phyloP scores from a whole-genome alignment of 2,797 vertebrate genomes.

The Valencia hispanica region DNA sequence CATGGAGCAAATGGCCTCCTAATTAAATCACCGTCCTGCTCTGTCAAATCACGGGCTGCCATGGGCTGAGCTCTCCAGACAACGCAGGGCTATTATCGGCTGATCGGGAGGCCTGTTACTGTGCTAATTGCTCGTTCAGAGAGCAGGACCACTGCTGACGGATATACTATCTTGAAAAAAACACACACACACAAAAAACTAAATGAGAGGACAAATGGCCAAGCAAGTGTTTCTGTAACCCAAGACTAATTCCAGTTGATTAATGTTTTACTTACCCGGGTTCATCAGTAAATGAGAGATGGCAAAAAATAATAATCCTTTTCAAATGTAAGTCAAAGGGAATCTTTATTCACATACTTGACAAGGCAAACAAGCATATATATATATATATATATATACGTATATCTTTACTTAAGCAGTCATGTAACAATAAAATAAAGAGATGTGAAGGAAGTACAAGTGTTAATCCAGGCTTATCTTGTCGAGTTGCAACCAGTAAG shows the following conservation, averaged over 20 bases:
- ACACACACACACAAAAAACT: constrained; percentile 14
- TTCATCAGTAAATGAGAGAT: constrained; percentile 4
- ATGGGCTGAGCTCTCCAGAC: constrained; percentile 84
- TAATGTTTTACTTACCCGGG: constrained; percentile 38
- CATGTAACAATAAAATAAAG: constrained; percentile 7
- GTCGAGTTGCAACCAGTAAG: not conserved
- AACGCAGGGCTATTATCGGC: constrained; percentile 87
- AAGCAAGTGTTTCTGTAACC: not conserved
- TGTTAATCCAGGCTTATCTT: not conserved
- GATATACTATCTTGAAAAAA: constrained; percentile 63
- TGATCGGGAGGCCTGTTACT: constrained; percentile 87
- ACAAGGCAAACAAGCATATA: constrained; percentile 31
- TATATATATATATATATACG: no score
- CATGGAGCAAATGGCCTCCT: constrained; percentile 90
- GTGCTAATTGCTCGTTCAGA: constrained; percentile 89
- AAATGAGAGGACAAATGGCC: constrained; percentile 17
- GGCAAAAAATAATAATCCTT: constrained; percentile 15
- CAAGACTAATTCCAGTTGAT: constrained; percentile 14
- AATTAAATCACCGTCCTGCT: constrained; percentile 92
- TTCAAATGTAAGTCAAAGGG: constrained; percentile 31
- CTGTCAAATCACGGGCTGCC: constrained; percentile 90
- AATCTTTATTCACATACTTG: constrained; percentile 18
- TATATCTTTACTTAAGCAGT: constrained; percentile 6
- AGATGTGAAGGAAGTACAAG: constrained; percentile 5
- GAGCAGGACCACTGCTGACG: constrained; percentile 73